Base-by-base conservation (phyloP, 2,797 vertebrate genomes). In the Cyprinella venusta region DNA sequence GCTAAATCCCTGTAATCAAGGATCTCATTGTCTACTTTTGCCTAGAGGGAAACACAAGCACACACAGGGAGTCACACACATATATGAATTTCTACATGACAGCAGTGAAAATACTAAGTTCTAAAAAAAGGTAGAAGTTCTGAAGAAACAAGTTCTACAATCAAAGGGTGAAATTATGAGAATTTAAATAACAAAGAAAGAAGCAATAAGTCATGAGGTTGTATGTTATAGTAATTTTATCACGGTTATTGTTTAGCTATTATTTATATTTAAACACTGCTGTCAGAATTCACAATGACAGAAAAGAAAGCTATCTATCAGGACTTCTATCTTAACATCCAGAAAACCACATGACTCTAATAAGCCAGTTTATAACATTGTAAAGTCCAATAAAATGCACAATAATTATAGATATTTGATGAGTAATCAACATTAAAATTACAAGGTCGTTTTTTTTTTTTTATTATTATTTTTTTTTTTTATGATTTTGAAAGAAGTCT, bases 11-110 rank as follows among this genome's bases (percentile, higher is more conserved):
- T 96, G 91, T 97, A 97, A 93, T 97, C 96, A 92, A 97, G 94
- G 92, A 96, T 96, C 92, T 97, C 96, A 90, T 97, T 96, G 94
- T 97, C 96, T 93, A 97, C 96, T 96, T 95, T 97, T 94, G 96
- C 96, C 96, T 97, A 93, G 69, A 83, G 85, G 42, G 61, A 63
- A 63, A 74, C 61, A 79, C 79, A 86, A 15, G 71, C 71, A 83
- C 56, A 85, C 18, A 82, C 42, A 64, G 50, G 30, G 18, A n/a
- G 30, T 79, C 63, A 80, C 61, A 64, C 38, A 38, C 1, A 40
- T 38, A 69, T 26, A 19, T 42, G 16, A 13, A 79, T 33, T 9
- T 21, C 36, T 59, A 59, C 52, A 70, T 30, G 78, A 42, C 63
- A 79, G 77, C 48, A 68, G 48, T 54, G 77, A 16, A 80, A 80